Conservation (phyloP, 2,113 vertebrate genomes). For the Pterocles gutturalis region DNA sequence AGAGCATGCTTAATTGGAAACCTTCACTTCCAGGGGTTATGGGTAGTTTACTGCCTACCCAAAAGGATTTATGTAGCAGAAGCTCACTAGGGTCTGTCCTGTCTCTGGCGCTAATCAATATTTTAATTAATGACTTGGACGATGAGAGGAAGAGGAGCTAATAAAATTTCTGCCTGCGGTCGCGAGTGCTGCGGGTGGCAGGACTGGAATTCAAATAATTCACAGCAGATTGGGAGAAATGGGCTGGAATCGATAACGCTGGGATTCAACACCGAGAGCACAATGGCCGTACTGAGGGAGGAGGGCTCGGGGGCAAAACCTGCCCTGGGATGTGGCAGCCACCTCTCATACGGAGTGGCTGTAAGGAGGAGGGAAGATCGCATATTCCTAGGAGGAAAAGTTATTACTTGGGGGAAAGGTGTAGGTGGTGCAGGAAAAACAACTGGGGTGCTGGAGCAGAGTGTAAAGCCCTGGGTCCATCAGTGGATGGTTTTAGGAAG, state of each 20-base stretch:
- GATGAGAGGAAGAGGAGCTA: not conserved
- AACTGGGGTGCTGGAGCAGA: rapidly evolving
- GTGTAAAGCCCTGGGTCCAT: not conserved
- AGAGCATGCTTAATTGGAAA: not conserved
- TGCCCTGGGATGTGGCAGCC: not conserved
- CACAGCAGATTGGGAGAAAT: not conserved
- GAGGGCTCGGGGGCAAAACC: not conserved
- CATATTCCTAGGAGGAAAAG: not conserved
- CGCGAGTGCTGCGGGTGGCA: rapidly evolving
- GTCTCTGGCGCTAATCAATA: slow-evolving; percentile 20
- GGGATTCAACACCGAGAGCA: not conserved
- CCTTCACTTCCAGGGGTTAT: not conserved
- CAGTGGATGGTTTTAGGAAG: not conserved
- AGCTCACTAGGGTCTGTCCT: not conserved
- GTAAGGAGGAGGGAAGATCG: not conserved
- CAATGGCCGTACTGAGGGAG: rapidly evolving
- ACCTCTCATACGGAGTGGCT: not conserved
- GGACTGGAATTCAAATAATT: not conserved
- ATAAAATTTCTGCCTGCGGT: not conserved
- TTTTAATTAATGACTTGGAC: slow-evolving; percentile 9
- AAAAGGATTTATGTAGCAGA: not conserved
- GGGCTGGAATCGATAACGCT: not conserved
- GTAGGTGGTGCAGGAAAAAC: not conserved
- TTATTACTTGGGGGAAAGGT: not conserved
- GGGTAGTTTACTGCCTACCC: not conserved